Evolutionary conservation across 2,797 vertebrate species (phyloP).

Genomic region (Notolabrus celidotus): DNA sequence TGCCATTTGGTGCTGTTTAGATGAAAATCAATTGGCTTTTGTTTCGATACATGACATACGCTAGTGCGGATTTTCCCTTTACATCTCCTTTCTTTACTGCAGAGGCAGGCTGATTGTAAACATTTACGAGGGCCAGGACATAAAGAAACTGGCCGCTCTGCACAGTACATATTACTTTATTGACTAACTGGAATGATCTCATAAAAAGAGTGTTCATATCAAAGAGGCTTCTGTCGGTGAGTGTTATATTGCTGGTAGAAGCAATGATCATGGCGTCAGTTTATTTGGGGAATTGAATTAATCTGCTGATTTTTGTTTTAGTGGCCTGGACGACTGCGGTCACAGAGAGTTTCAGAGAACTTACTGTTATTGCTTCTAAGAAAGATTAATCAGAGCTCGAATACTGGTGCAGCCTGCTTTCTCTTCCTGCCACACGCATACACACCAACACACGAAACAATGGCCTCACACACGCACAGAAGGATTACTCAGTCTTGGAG

Average conservation of each 20-base stretch:
- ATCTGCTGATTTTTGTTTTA: not conserved
- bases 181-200: constrained; percentile 14
- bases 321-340: too few species aligned
- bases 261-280: not conserved
- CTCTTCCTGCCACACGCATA: constrained; percentile 28
- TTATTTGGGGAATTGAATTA: too few species aligned
- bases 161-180: not conserved
- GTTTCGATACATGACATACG: too few species aligned
- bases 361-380: constrained; percentile 19
- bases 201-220: constrained; percentile 14
- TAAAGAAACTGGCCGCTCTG: constrained; percentile 14
- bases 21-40: too few species aligned
- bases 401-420: constrained; percentile 51
- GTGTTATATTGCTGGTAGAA: not conserved
- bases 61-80: not conserved
- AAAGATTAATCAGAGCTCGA: constrained; percentile 19
- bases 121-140: constrained; percentile 13
- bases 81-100: constrained; percentile 6
- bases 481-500: constrained; percentile 5
- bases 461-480: not conserved
- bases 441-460: constrained; percentile 21
- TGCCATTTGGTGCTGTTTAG: too few species aligned
- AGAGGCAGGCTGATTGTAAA: constrained; percentile 17
- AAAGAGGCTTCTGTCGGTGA: not conserved
- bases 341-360: not conserved